Evolutionary conservation across 2,797 vertebrate genomes (phyloP).

Genomic region (Enteromius trimaculatus): DNA sequence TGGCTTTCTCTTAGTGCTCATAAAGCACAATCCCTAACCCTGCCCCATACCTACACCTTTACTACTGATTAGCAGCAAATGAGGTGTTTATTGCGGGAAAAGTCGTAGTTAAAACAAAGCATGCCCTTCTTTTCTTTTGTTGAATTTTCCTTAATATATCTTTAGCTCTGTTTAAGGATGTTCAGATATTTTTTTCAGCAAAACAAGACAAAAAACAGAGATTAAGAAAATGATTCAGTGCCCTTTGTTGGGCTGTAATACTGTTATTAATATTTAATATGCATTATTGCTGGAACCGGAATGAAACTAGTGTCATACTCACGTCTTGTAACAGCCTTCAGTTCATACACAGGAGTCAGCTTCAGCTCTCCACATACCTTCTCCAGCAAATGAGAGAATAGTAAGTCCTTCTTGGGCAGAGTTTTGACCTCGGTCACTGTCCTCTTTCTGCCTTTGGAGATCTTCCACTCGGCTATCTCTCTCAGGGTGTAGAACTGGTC

Average conservation of each 20-base stretch:
- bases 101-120: background rate
- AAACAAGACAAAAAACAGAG: too few species aligned
- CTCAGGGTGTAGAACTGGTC: constrained; percentile 83
- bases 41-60: background rate
- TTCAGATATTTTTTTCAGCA: background rate
- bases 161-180: background rate
- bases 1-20: background rate
- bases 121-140: background rate
- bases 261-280: too few species aligned
- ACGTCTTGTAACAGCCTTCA: constrained; percentile 84
- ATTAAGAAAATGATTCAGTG: background rate
- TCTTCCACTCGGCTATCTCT: constrained; percentile 84
- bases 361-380: constrained; percentile 73
- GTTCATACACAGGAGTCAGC: constrained; percentile 82
- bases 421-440: constrained; percentile 74
- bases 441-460: constrained; percentile 76
- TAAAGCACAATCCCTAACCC: background rate
- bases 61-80: background rate
- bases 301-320: constrained; percentile 66
- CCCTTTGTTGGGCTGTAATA: background rate
- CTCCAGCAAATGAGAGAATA: constrained; percentile 68
- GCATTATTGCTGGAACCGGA: background rate
- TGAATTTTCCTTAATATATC: background rate
- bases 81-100: background rate
- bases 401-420: constrained; percentile 62